Evolutionary conservation across 2,888 invertebrate genomes (phyloP), one percentile per base, ranked within the genome.

Genomic region (Oegoconia quadripuncta): DNA sequence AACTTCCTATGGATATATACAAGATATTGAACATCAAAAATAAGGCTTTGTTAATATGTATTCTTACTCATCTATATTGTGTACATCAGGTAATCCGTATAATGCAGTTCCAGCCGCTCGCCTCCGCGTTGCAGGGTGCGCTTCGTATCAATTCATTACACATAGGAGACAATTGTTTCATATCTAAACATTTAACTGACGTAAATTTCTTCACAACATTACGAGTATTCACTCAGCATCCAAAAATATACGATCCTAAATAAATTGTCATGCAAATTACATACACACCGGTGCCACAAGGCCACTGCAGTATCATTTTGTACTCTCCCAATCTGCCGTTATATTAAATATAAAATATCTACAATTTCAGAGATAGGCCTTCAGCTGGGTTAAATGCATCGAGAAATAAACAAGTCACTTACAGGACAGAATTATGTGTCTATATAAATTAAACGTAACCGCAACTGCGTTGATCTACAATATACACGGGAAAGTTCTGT

Each of bases 311-410:
- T 54, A 46, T 53, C 48, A 41, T 48, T 74, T 66, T 70, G 71
- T 72, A 75, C 72, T 70, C 25, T 30, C 59, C 58, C 54, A 49
- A 57, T 11, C 55, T 52, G 54, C 52, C 43, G 11, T 37, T 39
- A n/a, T 27, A 35, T 46, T 57, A 50, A 52, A 62, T 63, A 63
- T 52, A 66, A 60, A 61, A 66, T 72, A 74, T 76, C 69, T 73
- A 75, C 75, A 77, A 57, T 58, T 59, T 58, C 41, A 59, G 50
- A 67, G 57, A 61, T 77, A 82, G 81, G 79, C 80, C 77, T 59
- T 77, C 63, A 74, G 69, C 63, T 51, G 66, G 71, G 74, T 80
- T 82, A 82, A 83, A 83, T 82, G 83, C 81, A 69, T 52, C 45
- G 44, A 50, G 49, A 30, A 36, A 44, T 54, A 52, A 57, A 41